Percentiles rank a stretch among this genome's conserved stretches.
Evolutionary conservation across 2,888 invertebrate genomes (phyloP).

Genomic region (Andricus quercusramuli): DNA sequence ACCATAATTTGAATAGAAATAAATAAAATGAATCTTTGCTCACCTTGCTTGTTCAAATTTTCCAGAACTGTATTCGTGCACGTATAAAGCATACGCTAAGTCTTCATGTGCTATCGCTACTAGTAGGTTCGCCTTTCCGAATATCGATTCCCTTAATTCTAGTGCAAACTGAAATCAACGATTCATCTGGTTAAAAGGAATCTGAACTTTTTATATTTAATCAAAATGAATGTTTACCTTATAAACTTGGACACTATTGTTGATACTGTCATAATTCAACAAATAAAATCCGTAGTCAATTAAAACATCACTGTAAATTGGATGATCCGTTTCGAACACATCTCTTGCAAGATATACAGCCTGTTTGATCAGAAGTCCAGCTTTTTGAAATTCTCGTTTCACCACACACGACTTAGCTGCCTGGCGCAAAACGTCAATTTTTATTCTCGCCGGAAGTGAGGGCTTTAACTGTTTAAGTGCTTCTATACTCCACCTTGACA

Average conservation of each 20-base stretch:
- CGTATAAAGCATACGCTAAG: constrained; percentile 95
- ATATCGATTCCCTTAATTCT: constrained; percentile 86
- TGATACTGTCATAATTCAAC: constrained; percentile 92
- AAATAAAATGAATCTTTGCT: constrained; percentile 55
- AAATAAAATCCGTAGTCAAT: constrained; percentile 95
- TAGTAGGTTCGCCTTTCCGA: constrained; percentile 91
- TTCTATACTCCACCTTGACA: constrained; percentile 85
- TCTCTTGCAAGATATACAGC: constrained; percentile 87
- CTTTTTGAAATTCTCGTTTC: constrained; percentile 90
- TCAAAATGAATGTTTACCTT: constrained; percentile 79
- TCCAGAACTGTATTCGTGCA: constrained; percentile 94
- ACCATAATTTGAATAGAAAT: not conserved
- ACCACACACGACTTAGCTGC: constrained; percentile 94
- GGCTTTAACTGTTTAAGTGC: constrained; percentile 86
- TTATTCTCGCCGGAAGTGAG: constrained; percentile 84
- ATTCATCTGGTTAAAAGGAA: not conserved
- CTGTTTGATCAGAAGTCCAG: constrained; percentile 90
- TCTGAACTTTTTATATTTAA: not conserved
- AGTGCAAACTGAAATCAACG: constrained; percentile 83
- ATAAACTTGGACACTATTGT: constrained; percentile 91
- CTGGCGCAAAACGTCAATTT: constrained; percentile 91
- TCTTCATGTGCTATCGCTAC: constrained; percentile 95
- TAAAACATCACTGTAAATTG: constrained; percentile 90
- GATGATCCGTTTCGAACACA: constrained; percentile 85
- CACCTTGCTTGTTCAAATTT: constrained; percentile 89